Base-by-base conservation (phyloP, 2,888 invertebrate species). In the Tethea ocularis region DNA sequence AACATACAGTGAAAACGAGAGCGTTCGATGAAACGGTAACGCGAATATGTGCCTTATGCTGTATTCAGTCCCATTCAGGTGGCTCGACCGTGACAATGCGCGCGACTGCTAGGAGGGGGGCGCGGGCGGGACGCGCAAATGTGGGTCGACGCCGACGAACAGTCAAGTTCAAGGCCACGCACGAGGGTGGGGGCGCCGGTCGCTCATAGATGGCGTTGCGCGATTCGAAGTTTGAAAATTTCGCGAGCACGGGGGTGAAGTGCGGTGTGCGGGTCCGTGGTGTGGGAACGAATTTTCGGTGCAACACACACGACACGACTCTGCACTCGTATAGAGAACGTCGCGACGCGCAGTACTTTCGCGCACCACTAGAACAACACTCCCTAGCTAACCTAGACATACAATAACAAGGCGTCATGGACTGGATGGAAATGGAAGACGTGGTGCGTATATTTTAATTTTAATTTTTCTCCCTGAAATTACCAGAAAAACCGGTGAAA, bases 81-180 rank as follows among this genome's bases (percentile, higher is more conserved):
- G 84, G 77, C 74, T 79, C 81, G 83, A 81, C 84, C 84, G 77
- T 85, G 87, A 85, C 86, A 84, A 78, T 80, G 88, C 82, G 86
- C 81, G 86, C 80, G 78, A 72, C 80, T 71, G 77, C 61, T 64
- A 58, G 38, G 52, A 58, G 60, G 2, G 11, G 11, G 13, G 33
- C 7, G 33, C 13, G 33, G 80, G 72, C 80, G 78, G 83, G 74
- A 70, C 69, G 70, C 75, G 80, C 84, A 78, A 89, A 91, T 82
- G 82, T 91, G 89, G 91, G 91, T 92, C 91, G 91, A 77, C 82
- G 81, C 84, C 86, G 87, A 81, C 84, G 85, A 79, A 79, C 77
- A 84, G 89, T 91, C 92, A 93, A 92, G 92, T 92, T 93, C 92
- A 92, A 91, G 91, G 92, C 89, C 87, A 89, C 91, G 75, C 79